Evolutionary conservation across 2,888 invertebrate genomes (phyloP).

Genomic region (Allygus modestus): DNA sequence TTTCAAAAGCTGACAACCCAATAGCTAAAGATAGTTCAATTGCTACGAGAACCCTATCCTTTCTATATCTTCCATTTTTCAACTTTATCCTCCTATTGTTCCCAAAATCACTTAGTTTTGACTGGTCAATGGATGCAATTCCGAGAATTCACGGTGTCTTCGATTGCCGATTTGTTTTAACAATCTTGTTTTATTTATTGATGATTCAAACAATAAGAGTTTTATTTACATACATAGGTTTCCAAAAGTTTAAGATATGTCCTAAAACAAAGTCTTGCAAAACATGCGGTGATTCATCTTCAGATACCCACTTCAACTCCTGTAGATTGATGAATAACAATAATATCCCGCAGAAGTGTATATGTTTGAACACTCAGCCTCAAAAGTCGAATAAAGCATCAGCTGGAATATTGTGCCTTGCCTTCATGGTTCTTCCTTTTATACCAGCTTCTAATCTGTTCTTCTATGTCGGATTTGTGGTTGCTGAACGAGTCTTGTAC

Average conservation of each 20-base stretch:
- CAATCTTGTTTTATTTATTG: conserved; percentile 84
- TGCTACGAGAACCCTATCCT: conserved; percentile 91
- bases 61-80: conserved; percentile 93
- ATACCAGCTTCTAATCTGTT: conserved; percentile 97
- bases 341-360: conserved; percentile 62
- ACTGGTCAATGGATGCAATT: conserved; percentile 99
- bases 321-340: conserved; percentile 64
- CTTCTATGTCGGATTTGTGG: conserved; percentile 99
- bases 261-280: conserved; percentile 26
- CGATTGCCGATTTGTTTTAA: conserved; percentile 88
- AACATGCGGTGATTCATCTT: not conserved
- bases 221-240: not conserved
- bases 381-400: conserved; percentile 57
- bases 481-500: conserved; percentile 97
- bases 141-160: conserved; percentile 87
- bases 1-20: conserved; percentile 97
- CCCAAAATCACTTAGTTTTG: conserved; percentile 94
- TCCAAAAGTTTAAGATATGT: not conserved
- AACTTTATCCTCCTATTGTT: conserved; percentile 92
- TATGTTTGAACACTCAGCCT: not conserved
- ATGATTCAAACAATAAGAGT: not conserved
- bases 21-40: conserved; percentile 91
- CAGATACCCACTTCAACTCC: not conserved
- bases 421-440: conserved; percentile 93
- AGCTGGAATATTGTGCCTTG: conserved; percentile 79